Conservation (phyloP, 2,797 vertebrate species). For the Manis pentadactyla region DNA sequence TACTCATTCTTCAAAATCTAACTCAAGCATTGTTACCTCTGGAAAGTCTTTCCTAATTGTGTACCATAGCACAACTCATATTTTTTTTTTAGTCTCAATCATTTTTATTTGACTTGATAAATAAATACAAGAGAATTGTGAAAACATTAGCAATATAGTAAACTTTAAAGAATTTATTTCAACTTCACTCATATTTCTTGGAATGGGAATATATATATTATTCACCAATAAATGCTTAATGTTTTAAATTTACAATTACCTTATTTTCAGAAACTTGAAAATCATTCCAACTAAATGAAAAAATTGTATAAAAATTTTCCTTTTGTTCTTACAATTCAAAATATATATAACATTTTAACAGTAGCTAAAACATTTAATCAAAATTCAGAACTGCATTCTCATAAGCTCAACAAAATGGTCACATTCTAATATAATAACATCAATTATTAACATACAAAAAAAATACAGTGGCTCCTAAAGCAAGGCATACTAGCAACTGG, state of each 20-base stretch:
- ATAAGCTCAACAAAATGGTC: conserved; percentile 49
- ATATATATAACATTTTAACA: conserved; percentile 74
- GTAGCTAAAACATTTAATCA: conserved; percentile 47
- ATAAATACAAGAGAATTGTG: conserved; percentile 55
- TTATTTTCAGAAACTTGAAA: conserved; percentile 56
- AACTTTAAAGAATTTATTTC: conserved; percentile 74
- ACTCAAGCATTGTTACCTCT: not conserved
- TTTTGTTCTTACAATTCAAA: conserved; percentile 68
- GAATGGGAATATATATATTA: conserved; percentile 70
- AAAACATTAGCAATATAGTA: conserved; percentile 58
- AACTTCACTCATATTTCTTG: conserved; percentile 50
- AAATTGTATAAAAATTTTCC: conserved; percentile 54
- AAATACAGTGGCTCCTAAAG: not conserved
- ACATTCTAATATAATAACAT: not conserved
- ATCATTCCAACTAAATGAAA: conserved; percentile 48
- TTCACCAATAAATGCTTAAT: conserved; percentile 65
- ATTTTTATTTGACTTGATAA: conserved; percentile 66
- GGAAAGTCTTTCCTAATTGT: not conserved
- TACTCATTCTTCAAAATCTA: conserved; percentile 12
- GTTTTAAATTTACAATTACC: conserved; percentile 66
- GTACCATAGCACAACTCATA: not conserved
- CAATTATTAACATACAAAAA: conserved; percentile 22
- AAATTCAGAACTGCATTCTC: conserved; percentile 47
- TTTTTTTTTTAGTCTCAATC: not conserved
- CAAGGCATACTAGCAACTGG: not conserved